Evolutionary conservation across 1,140 invertebrate species (phyloP).

Genomic region (Drosophila arawakana): DNA sequence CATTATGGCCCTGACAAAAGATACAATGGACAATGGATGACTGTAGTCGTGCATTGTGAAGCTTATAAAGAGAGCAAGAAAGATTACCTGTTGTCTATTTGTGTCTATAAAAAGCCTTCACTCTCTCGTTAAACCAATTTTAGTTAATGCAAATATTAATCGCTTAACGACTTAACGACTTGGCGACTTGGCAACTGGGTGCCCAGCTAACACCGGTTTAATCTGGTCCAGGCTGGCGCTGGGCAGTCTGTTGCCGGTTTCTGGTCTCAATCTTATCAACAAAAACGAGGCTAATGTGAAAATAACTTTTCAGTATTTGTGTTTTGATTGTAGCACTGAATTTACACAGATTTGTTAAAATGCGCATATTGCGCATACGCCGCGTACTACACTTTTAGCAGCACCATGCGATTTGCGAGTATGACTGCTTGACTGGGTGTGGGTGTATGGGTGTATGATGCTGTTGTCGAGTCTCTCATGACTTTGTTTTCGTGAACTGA

Average conservation of each 20-base stretch:
- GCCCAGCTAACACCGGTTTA: conserved; percentile 55
- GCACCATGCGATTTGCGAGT: conserved; percentile 43
- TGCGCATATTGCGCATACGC: conserved; percentile 69
- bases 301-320: conserved; percentile 66
- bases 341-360: conserved; percentile 73
- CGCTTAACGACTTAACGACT: not conserved
- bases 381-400: conserved; percentile 69
- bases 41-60: not conserved
- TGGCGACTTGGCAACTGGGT: not conserved
- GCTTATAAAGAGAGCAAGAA: not conserved
- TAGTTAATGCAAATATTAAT: not conserved
- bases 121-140: not conserved
- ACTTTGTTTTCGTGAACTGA: conserved; percentile 63
- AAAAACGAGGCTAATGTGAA: conserved; percentile 43
- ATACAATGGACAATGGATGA: conserved; percentile 12
- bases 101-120: conserved; percentile 3
- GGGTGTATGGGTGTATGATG: conserved; percentile 13
- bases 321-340: conserved; percentile 21
- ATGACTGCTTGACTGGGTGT: not conserved
- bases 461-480: conserved; percentile 33
- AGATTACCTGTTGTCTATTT: not conserved
- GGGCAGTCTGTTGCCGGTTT: conserved; percentile 51
- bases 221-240: conserved; percentile 54
- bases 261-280: conserved; percentile 53
- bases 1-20: conserved; percentile 11